Percentiles rank a stretch among this genome's conserved stretches.
These are phyloP conservation scores for Gisinianus flammeolus DNA, from an alignment of 2,888 invertebrate species.

Conservation along the genomic window DNA sequence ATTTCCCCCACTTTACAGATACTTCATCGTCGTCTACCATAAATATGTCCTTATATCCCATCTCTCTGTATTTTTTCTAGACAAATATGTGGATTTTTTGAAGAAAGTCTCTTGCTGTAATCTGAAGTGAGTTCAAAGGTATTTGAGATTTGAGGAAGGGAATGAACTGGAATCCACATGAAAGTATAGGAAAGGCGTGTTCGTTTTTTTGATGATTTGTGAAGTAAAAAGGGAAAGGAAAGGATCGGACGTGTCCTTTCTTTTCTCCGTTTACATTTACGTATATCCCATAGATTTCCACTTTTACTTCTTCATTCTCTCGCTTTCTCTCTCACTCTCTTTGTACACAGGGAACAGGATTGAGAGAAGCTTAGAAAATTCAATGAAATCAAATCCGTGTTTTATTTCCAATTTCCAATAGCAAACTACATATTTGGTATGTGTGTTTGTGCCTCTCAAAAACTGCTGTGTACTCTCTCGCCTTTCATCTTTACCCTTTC, in stretches of 20 bases:
- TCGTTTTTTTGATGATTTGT: not conserved
- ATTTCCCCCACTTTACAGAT: too few species aligned
- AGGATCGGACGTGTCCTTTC: not conserved
- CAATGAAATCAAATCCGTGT: not conserved
- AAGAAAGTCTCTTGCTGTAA: too few species aligned
- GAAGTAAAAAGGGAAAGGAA: not conserved
- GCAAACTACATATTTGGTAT: too few species aligned
- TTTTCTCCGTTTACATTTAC: not conserved
- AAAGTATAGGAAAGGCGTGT: not conserved
- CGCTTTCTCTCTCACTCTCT: not conserved
- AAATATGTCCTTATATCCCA: too few species aligned
- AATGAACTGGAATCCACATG: not conserved
- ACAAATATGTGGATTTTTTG: too few species aligned
- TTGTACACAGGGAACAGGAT: not conserved
- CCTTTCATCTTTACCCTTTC: not conserved
- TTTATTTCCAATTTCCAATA: not conserved
- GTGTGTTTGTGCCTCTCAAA: too few species aligned
- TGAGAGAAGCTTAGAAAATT: not conserved
- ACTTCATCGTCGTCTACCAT: too few species aligned
- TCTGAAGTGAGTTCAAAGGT: not conserved
- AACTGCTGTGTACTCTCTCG: not conserved
- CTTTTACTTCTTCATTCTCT: not conserved
- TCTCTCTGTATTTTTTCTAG: too few species aligned
- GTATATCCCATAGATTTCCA: not conserved
- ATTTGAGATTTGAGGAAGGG: not conserved